Base-by-base conservation (phyloP, 2,888 invertebrate genomes). In the Hypolimnas misippus region DNA sequence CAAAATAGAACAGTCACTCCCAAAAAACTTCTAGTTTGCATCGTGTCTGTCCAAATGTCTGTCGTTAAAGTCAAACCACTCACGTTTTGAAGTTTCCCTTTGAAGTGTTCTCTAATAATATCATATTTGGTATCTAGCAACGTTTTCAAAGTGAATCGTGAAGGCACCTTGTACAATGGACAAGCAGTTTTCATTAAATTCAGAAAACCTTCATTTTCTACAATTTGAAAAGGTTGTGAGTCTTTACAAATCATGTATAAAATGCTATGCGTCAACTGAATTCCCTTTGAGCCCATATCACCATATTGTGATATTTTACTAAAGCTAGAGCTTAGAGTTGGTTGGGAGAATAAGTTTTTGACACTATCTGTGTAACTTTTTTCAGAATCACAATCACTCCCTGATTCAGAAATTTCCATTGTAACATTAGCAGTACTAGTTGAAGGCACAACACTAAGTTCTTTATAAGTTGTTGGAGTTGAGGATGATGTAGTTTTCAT, bases 201-300 rank as follows among this genome's bases (percentile, higher is more conserved):
- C 31, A 58, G 56, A 62, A 65, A 65, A 35, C 58, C 62, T 65
- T 65, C 64, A 58, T 65, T 65, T 65, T 68, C 66, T 56, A 68
- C 65, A 54, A 66, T 70, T 57, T 64, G 57, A 53, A 66, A 63
- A 40, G 68, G 68, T 53, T 67, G 62, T 3, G 38, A 57, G 40
- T 67, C 70, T 66, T 66, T 65, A 42, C 61, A 63, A 58, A 62
- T 62, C 62, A 62, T 62, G 21, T 33, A 57, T 35, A 62, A 62
- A 44, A 57, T 57, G 14, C 17, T 21, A 38, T 53, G 19, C 19
- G 42, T 55, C n/a, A 42, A 21, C 25, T 29, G 42, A 42, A 55
- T 55, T 42, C 55, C 29, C n/a, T 55, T 55, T n/a, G n/a, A n/a
- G n/a, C n/a, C n/a, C n/a, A n/a, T n/a, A n/a, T n/a, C n/a, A n/a